phyloP scores from a whole-genome alignment of 1,140 invertebrate genomes.

The Homalodisca vitripennis region DNA sequence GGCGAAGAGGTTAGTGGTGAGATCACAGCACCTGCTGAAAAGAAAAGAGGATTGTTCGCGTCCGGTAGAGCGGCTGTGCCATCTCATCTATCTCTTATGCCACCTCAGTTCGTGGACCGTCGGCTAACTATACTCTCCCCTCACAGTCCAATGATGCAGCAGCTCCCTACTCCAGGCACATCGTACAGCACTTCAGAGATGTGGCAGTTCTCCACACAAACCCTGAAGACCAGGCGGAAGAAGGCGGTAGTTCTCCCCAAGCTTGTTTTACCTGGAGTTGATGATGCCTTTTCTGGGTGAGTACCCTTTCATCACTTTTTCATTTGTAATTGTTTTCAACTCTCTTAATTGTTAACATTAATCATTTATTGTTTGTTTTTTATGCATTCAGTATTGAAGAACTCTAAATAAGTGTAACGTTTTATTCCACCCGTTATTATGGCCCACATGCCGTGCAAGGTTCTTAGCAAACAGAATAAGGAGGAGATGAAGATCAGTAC shows the following conservation, averaged over 20 bases:
- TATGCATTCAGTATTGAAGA: no score
- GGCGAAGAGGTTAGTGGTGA: constrained; percentile 50
- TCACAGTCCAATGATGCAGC: constrained; percentile 62
- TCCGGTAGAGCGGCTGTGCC: constrained; percentile 55
- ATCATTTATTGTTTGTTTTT: no score
- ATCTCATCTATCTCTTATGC: constrained; percentile 66
- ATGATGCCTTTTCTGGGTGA: constrained; percentile 62
- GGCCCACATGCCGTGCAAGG: no score
- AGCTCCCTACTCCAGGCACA: constrained; percentile 35
- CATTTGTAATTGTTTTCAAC: no score
- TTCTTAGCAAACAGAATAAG: no score
- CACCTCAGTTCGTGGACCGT: constrained; percentile 58
- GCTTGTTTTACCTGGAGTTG: constrained; percentile 64
- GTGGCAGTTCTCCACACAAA: constrained; percentile 56
- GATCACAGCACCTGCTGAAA: constrained; percentile 54
- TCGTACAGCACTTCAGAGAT: constrained; percentile 24
- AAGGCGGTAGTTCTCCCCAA: constrained; percentile 72
- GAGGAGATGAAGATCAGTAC: no score
- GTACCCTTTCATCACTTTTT: constrained; percentile 48
- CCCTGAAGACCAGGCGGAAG: constrained; percentile 62
- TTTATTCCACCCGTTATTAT: no score
- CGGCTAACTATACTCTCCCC: constrained; percentile 71
- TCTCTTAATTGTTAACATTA: no score
- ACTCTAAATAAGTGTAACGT: no score
- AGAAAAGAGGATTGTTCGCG: constrained; percentile 62